Evolutionary conservation across 1,140 invertebrate species (phyloP), one percentile per base, ranked within the genome.

Genomic region (Mactra quadrangularis): DNA sequence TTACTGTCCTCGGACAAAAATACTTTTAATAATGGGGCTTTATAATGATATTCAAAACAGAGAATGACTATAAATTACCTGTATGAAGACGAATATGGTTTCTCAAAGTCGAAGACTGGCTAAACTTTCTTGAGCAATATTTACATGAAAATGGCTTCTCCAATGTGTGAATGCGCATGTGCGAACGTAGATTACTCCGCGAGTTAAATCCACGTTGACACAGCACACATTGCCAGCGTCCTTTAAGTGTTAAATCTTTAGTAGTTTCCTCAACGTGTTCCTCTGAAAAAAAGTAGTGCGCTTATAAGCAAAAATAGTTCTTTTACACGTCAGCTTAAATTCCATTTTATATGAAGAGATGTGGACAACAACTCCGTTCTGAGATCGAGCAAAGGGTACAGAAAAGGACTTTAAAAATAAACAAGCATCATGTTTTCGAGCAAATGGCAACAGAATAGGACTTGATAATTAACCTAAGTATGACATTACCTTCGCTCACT

Each of bases 101-200:
- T 55, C 90, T 84, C 31, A 92, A 75, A 0, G 90, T 92, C 50
- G 90, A 90, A 11, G 88, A 89, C 55, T 90, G 89, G 47, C 89
- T 90, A 52, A 90, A 90, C n/a, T 79, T 81, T 31, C 87, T 74
- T 50, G 72, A 79, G 59, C 88, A 89, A 64, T 82, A 89, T 78
- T 83, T 85, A 92, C 98, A 90, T 0, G 70, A 29, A 64, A 86
- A 99, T 3, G 98, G 98, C 92, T 98, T 98, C 93, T 99, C 97
- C 6, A 97, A 97, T 9, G 97, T 98, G 92, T 99, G 98, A 85
- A 99, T 94, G 85, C 98, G 95, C 88, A 99, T 94, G 93, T 99
- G 98, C 0, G 88, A 89, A 35, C 88, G 81, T 9, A 89, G 77
- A 25, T 89, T 89, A 59, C 88, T 89, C 17, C 86, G 72, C 0